These are phyloP conservation scores for Onychostoma macrolepis DNA, from an alignment of 2,113 vertebrate species.

Conservation along the genomic window DNA sequence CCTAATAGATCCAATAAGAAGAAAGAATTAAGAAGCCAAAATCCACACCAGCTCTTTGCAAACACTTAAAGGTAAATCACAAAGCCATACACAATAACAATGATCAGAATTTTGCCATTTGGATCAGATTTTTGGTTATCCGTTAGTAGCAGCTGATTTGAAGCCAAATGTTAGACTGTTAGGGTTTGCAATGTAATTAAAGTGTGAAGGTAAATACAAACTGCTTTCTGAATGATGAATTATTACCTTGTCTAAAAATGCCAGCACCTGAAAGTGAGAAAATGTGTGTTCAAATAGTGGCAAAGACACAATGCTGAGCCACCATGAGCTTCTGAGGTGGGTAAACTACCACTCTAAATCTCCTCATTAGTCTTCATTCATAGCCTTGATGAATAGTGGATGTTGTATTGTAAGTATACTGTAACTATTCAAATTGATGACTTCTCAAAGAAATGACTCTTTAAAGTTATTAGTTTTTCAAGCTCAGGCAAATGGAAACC, in stretches of 20 bases:
- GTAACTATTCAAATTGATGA: neutral
- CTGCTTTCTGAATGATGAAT: slow-evolving; percentile 41
- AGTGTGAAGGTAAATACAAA: slow-evolving; percentile 43
- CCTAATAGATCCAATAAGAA: neutral
- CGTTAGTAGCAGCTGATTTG: slow-evolving; percentile 46
- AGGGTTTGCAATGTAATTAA: slow-evolving; percentile 26
- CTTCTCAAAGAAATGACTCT: neutral
- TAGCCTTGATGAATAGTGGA: slow-evolving; percentile 2
- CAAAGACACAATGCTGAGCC: slow-evolving; percentile 45
- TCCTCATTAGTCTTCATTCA: slow-evolving; percentile 5
- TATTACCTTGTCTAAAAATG: slow-evolving; percentile 63
- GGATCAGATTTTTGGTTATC: slow-evolving; percentile 30
- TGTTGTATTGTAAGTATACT: neutral
- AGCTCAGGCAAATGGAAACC: slow-evolving; percentile 19
- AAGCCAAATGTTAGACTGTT: slow-evolving; percentile 39
- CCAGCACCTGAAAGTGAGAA: slow-evolving; percentile 63
- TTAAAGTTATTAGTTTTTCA: slow-evolving; percentile 26
- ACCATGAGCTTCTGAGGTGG: slow-evolving; percentile 28
- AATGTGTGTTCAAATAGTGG: slow-evolving; percentile 55
- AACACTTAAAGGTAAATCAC: neutral
- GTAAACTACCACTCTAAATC: neutral
- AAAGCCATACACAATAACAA: slow-evolving; percentile 24
- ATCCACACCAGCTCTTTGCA: slow-evolving; percentile 14
- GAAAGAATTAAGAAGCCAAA: slow-evolving; percentile 23
- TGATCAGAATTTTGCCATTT: slow-evolving; percentile 6